Conservation (phyloP, 2,888 invertebrate genomes). For the Sialis lutaria region DNA sequence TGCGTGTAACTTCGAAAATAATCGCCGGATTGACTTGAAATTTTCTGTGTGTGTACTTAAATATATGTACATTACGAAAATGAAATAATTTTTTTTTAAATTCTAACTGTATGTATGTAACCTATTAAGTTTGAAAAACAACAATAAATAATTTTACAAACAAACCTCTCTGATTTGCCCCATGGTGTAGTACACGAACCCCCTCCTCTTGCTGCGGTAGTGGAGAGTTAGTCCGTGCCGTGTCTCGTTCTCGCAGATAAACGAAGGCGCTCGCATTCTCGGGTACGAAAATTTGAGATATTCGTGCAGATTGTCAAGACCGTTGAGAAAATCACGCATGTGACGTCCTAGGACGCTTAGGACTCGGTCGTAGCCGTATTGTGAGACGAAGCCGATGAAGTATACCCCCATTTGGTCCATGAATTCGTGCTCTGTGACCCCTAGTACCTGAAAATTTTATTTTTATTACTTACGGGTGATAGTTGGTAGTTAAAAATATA, state of each 20-base stretch:
- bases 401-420: constrained; percentile 90
- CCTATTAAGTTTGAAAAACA: too few species aligned
- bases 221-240: constrained; percentile 82
- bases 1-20: too few species aligned
- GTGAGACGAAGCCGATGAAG: constrained; percentile 84
- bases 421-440: constrained; percentile 75
- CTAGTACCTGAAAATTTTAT: constrained; percentile 45
- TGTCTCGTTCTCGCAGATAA: constrained; percentile 92
- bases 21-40: too few species aligned
- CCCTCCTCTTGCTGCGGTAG: constrained; percentile 81
- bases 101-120: too few species aligned
- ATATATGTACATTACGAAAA: too few species aligned
- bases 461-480: too few species aligned
- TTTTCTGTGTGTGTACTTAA: too few species aligned
- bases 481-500: too few species aligned
- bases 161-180: constrained; percentile 78
- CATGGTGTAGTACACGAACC: constrained; percentile 93
- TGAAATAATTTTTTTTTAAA: too few species aligned
- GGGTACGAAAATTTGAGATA: constrained; percentile 94
- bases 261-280: constrained; percentile 80
- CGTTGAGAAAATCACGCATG: constrained; percentile 90
- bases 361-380: constrained; percentile 88
- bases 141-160: constrained; percentile 1
- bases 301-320: constrained; percentile 91
- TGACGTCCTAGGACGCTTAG: constrained; percentile 80